Evolutionary conservation across 2,888 invertebrate species (phyloP), one percentile per base, ranked within the genome.

Genomic region (Cistogaster globosa): DNA sequence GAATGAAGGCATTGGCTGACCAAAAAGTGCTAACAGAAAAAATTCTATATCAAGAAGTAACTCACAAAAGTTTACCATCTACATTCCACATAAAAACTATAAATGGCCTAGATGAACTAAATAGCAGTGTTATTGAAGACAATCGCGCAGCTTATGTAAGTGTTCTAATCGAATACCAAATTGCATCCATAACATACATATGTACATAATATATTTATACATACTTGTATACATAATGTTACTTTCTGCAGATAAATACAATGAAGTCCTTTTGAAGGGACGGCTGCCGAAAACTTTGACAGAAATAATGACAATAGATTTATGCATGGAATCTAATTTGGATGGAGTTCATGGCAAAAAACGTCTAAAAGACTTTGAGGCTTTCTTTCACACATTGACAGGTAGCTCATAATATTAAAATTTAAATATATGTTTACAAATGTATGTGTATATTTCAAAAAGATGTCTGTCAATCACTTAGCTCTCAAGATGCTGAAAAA

Each of bases 271-370:
- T 16, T 58, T 69, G 45, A 82, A 76, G 55, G 77, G 72, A 4
- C 71, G 72, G 11, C 22, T 83, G 6, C n/a, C 83, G 14, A 83
- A 83, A 78, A 68, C 83, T 7, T 55, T 77, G 32, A 72, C 74
- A 16, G 68, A 72, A 51, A 57, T 83, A 16, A 65, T 83, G 5
- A 48, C 76, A 45, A 57, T 18, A 48, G 65, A n/a, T 65, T 20
- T 69, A 26, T 69, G 68, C 22, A 71, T 83, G 57, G 45, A 72
- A 3, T 58, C 74, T 16, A 78, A 78, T 58, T 22, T 83, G 9
- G 68, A 83, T 78, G 83, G 78, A 48, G n/a, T 83, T 51, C 77
- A 72, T n/a, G 72, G 72, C 11, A 74, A 78, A 36, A 65, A 55
- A 20, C 20, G 77, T 22, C 26, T 80, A 26, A 80, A 67, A 38